phyloP scores from a whole-genome alignment of 2,113 vertebrate species.

The Vulpes vulpes region DNA sequence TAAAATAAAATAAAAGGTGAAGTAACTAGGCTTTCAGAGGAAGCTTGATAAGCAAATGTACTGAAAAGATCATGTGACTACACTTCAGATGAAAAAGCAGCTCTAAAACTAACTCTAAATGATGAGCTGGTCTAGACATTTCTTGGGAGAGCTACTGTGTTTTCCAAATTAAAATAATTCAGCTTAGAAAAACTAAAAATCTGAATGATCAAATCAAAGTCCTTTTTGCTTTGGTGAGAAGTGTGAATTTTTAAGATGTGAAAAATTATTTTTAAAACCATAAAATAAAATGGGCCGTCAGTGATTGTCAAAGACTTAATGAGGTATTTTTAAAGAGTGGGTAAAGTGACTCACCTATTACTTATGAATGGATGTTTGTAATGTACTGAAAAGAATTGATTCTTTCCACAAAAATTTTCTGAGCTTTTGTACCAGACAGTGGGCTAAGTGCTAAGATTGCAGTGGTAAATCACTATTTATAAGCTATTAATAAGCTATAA shows the following conservation, averaged over 20 bases:
- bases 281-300: not conserved
- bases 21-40: slow-evolving; percentile 25
- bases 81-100: not conserved
- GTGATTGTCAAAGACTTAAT: slow-evolving; percentile 8
- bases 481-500: not conserved
- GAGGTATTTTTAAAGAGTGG: not conserved
- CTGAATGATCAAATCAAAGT: not conserved
- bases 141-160: not conserved
- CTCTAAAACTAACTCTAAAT: not conserved
- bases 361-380: slow-evolving; percentile 4
- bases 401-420: not conserved
- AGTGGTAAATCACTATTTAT: not conserved
- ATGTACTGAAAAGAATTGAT: not conserved
- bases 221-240: slow-evolving; percentile 45
- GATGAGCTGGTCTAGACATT: not conserved
- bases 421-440: not conserved
- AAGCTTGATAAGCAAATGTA: slow-evolving; percentile 25
- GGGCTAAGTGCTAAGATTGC: not conserved
- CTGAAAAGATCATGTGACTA: not conserved
- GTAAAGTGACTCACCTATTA: slow-evolving; percentile 10
- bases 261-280: slow-evolving; percentile 49
- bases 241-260: not conserved
- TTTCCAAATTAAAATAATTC: slow-evolving; percentile 2
- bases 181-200: not conserved
- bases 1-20: slow-evolving; percentile 32